Conservation (phyloP, 2,888 invertebrate genomes). For the Steinernema hermaphroditum region DNA sequence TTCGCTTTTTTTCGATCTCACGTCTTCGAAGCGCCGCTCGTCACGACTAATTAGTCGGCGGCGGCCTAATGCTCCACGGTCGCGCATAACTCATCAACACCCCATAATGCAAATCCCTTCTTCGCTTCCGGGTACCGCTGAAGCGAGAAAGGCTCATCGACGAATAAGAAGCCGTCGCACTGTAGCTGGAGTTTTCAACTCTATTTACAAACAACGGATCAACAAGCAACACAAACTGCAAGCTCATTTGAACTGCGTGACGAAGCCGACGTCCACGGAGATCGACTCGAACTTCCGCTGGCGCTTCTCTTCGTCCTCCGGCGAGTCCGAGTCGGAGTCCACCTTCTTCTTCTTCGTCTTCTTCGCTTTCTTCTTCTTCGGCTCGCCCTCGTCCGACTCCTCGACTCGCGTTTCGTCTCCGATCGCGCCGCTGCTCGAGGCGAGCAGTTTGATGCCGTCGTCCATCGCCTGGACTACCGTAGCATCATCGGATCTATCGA, state of each 20-base stretch:
- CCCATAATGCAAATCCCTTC: slow-evolving; percentile 2
- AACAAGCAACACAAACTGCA: no score
- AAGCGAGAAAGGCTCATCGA: not conserved
- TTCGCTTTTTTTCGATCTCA: not conserved
- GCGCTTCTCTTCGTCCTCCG: slow-evolving; percentile 18
- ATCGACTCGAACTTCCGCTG: slow-evolving; percentile 27
- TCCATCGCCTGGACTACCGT: not conserved
- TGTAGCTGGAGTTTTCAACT: not conserved
- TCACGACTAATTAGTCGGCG: slow-evolving; percentile 26
- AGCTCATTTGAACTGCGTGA: slow-evolving; percentile 13
- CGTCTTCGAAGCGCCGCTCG: not conserved
- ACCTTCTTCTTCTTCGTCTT: not conserved
- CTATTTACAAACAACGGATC: slow-evolving; percentile 24
- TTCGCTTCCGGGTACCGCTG: slow-evolving; percentile 19
- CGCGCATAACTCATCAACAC: slow-evolving; percentile 25
- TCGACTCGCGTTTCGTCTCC: not conserved
- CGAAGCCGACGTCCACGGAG: slow-evolving; percentile 5
- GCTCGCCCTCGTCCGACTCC: not conserved
- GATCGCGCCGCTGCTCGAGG: slow-evolving; percentile 13
- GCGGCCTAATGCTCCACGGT: not conserved
- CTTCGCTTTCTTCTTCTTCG: slow-evolving; percentile 19
- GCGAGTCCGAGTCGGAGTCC: slow-evolving; percentile 10
- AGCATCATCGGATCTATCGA: not conserved
- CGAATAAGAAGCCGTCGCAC: no score
- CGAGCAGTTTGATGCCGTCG: slow-evolving; percentile 20